phyloP scores from a whole-genome alignment of 2,888 invertebrate species.

The Nowickia ferox region DNA sequence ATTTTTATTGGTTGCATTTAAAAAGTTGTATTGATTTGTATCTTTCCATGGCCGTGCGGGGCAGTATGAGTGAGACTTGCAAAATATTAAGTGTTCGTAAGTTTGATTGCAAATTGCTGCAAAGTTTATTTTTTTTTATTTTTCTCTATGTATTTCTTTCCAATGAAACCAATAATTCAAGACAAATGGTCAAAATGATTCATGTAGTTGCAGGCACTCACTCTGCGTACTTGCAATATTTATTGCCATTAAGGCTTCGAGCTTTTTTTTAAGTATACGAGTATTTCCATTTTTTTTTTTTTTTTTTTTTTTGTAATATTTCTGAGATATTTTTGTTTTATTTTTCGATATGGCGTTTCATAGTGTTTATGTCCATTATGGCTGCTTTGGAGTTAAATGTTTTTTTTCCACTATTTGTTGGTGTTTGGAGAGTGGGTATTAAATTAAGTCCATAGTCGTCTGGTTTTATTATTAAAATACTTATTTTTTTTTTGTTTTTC shows the following conservation, averaged over 20 bases:
- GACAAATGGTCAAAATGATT: constrained; percentile 67
- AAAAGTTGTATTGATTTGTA: constrained; percentile 65
- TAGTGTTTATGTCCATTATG: constrained; percentile 67
- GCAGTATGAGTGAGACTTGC: constrained; percentile 36
- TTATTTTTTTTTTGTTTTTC: not conserved
- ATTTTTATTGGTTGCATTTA: constrained; percentile 70
- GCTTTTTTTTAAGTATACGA: constrained; percentile 21
- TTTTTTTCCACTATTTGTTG: constrained; percentile 28
- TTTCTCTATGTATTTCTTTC: not conserved
- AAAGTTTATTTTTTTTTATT: constrained; percentile 9
- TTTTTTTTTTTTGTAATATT: constrained; percentile 10
- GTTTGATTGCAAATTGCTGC: constrained; percentile 52
- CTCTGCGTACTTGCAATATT: constrained; percentile 48
- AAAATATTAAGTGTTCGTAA: constrained; percentile 54
- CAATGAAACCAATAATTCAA: constrained; percentile 64
- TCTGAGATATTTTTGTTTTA: constrained; percentile 26
- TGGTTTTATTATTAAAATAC: constrained; percentile 36
- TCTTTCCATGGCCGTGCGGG: constrained; percentile 6
- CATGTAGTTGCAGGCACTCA: constrained; percentile 51
- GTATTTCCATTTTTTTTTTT: constrained; percentile 6
- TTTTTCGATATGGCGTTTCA: constrained; percentile 66
- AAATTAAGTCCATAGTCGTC: constrained; percentile 51
- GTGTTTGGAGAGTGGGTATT: constrained; percentile 55
- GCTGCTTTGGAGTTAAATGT: constrained; percentile 62
- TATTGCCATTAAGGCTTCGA: constrained; percentile 48